phyloP scores from a whole-genome alignment of 2,888 invertebrate species.

The Carabus problematicus region DNA sequence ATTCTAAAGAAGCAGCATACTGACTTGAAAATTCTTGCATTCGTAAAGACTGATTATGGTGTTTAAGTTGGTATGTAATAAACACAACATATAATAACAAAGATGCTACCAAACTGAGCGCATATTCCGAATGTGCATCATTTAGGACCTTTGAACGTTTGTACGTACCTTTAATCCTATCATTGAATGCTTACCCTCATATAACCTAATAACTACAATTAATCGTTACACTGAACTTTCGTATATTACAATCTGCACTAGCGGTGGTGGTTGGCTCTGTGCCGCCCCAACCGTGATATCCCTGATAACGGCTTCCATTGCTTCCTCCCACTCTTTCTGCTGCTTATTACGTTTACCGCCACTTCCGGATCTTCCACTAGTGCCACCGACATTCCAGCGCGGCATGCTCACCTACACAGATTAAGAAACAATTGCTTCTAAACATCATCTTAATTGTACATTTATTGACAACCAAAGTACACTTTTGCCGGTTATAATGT shows the following conservation, averaged over 20 bases:
- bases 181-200: background rate
- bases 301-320: constrained; percentile 77
- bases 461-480: background rate
- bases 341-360: constrained; percentile 63
- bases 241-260: constrained; percentile 85
- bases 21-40: too few relatives aligned
- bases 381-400: constrained; percentile 57
- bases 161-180: too few relatives aligned
- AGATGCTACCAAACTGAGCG: too few relatives aligned
- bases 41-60: too few relatives aligned
- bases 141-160: too few relatives aligned
- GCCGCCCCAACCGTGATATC: constrained; percentile 71
- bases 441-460: too few relatives aligned
- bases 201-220: constrained; percentile 6
- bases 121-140: too few relatives aligned
- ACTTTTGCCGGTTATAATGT: background rate
- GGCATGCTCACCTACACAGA: constrained; percentile 75
- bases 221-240: constrained; percentile 79
- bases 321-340: constrained; percentile 73
- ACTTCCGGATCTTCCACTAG: constrained; percentile 56
- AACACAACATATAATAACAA: too few relatives aligned
- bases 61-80: too few relatives aligned
- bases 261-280: constrained; percentile 60
- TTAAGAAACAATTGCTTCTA: constrained; percentile 16
- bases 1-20: too few relatives aligned